Percentiles rank a stretch among this genome's conserved stretches.
phyloP scores from a whole-genome alignment of 2,113 vertebrate species.

The Sturnus vulgaris region DNA sequence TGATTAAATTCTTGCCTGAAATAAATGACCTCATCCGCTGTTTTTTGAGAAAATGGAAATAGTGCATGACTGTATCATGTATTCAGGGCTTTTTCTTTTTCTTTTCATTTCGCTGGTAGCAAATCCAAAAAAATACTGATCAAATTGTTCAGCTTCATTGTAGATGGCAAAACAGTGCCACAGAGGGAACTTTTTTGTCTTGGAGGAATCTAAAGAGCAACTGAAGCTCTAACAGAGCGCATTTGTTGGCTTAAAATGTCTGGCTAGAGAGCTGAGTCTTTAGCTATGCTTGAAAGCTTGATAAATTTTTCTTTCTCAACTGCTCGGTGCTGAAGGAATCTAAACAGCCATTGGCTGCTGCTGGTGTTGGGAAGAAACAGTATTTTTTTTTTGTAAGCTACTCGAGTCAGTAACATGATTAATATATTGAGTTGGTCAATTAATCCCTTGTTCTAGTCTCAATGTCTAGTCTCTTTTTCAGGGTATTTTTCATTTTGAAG shows the following conservation, averaged over 20 bases:
- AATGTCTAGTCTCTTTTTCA: not conserved
- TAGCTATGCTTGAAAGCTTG: conserved; percentile 36
- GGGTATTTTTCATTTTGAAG: not conserved
- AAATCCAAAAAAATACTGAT: not conserved
- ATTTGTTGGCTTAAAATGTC: conserved; percentile 46
- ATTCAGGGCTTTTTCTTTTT: not conserved
- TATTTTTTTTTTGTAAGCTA: not conserved
- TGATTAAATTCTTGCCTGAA: not conserved
- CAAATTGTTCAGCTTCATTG: not conserved
- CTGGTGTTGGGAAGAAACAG: not conserved
- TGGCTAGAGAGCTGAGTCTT: conserved; percentile 1
- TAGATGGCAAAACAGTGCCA: not conserved
- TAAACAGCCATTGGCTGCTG: conserved; percentile 17
- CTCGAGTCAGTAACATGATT: conserved; percentile 16
- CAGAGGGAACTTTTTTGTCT: not conserved
- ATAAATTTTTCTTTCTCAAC: conserved; percentile 3
- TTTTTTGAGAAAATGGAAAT: not conserved
- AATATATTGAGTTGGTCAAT: conserved; percentile 11
- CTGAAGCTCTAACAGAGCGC: not conserved
- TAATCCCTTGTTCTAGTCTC: conserved; percentile 29
- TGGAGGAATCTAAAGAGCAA: conserved; percentile 5
- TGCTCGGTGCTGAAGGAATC: not conserved
- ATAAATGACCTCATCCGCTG: not conserved
- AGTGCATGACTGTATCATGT: not conserved
- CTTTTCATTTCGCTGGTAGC: not conserved